These are phyloP conservation scores for Halisarca cf. caerulea DNA, from an alignment of 37 sponge, comb jelly and placozoan species.

Conservation along the genomic window DNA sequence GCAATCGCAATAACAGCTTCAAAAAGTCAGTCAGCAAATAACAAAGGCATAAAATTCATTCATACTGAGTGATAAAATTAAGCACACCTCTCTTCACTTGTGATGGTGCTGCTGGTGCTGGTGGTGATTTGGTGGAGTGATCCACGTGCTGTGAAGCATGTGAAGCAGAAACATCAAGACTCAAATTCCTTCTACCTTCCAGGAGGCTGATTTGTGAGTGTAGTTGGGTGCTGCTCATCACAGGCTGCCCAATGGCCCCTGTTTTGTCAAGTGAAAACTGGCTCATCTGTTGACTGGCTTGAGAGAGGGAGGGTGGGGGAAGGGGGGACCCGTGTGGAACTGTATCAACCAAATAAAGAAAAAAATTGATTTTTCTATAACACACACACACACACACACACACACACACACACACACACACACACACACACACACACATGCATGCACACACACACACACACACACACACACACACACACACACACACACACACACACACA, in stretches of 20 bases:
- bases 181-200: neutral
- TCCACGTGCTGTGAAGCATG: no score
- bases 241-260: neutral
- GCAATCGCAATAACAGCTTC: no score
- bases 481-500: no score
- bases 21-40: no score
- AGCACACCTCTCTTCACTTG: no score
- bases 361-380: neutral
- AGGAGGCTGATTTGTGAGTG: slow-evolving; percentile 19
- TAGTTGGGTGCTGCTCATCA: neutral
- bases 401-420: no score
- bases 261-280: neutral
- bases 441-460: no score
- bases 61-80: no score
- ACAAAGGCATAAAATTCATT: no score
- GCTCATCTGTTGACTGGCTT: neutral
- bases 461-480: no score
- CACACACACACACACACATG: no score
- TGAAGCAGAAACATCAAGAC: neutral
- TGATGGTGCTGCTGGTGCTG: no score
- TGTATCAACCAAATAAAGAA: neutral
- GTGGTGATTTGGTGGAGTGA: neutral
- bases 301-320: neutral
- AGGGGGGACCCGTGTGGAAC: slow-evolving; percentile 5
- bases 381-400: neutral